These are phyloP conservation scores for Brachionus sp. DNA, from an alignment of 1,140 invertebrate genomes.

Conservation along the genomic window DNA sequence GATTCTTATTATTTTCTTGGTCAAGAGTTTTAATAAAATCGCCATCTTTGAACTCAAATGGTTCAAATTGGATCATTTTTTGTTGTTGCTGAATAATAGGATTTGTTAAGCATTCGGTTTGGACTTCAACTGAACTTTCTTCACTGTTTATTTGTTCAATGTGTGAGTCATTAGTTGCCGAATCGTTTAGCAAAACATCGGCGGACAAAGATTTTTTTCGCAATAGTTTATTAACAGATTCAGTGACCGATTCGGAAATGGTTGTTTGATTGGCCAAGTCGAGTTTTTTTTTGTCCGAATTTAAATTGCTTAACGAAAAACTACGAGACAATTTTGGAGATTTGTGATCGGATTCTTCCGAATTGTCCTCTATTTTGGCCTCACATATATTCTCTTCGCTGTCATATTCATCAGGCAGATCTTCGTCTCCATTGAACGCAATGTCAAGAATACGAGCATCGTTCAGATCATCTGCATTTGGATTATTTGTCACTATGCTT, in stretches of 20 bases:
- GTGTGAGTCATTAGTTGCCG: not conserved
- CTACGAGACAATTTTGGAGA: not conserved
- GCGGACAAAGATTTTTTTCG: conserved; percentile 27
- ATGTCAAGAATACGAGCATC: conserved; percentile 24
- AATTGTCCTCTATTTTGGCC: not conserved
- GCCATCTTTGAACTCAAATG: not conserved
- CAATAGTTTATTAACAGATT: not conserved
- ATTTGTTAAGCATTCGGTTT: not conserved
- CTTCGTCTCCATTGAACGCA: conserved; percentile 9
- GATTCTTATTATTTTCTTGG: conserved; percentile 10
- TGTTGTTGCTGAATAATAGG: conserved; percentile 25
- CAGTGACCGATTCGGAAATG: not conserved
- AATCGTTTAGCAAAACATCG: conserved; percentile 27
- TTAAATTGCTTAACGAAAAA: not conserved
- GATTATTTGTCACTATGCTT: conserved; percentile 16
- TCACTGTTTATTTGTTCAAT: not conserved
- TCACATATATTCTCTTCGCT: conserved; percentile 22
- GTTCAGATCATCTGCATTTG: conserved; percentile 17
- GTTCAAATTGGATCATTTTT: conserved; percentile 37
- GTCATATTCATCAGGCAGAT: not conserved
- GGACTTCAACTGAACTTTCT: not conserved
- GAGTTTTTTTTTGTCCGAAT: conserved; percentile 4
- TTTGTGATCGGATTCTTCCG: not conserved
- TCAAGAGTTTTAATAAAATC: not conserved
- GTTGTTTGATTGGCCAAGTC: not conserved